Evolutionary conservation across 2,888 invertebrate genomes (phyloP).

Genomic region (Diarsia mendica): DNA sequence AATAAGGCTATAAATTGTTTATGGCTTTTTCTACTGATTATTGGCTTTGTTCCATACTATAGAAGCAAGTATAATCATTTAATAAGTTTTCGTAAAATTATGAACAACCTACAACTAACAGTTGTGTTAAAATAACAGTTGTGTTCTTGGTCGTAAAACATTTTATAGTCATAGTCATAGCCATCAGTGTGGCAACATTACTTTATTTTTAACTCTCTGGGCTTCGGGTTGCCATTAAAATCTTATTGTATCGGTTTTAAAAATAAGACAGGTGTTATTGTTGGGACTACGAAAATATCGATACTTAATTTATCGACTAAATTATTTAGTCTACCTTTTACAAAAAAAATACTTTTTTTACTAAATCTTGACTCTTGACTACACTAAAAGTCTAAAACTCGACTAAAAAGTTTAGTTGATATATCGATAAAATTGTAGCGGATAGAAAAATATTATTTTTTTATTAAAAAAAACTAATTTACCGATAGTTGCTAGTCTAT

Average conservation of each 20-base stretch:
- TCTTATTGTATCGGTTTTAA: constrained; percentile 64
- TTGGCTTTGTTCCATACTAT: neutral
- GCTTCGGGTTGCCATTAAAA: constrained; percentile 80
- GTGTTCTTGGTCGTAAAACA: no score
- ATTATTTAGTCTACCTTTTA: constrained; percentile 45
- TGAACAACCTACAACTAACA: no score
- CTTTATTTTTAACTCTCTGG: constrained; percentile 72
- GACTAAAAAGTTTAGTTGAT: constrained; percentile 58
- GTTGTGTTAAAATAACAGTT: no score
- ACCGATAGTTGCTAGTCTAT: constrained; percentile 73
- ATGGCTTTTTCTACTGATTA: neutral
- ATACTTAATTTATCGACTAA: constrained; percentile 49
- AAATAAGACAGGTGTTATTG: constrained; percentile 55
- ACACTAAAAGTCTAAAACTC: constrained; percentile 14
- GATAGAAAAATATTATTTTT: constrained; percentile 53
- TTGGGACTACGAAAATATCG: constrained; percentile 55
- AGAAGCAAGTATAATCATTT: neutral
- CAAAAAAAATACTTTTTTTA: neutral
- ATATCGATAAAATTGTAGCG: constrained; percentile 55
- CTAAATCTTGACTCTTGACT: constrained; percentile 3
- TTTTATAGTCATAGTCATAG: constrained; percentile 27
- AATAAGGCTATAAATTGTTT: constrained; percentile 6
- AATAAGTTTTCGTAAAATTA: neutral
- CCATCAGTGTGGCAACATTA: constrained; percentile 53
- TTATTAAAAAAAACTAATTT: constrained; percentile 57